Base-by-base conservation (phyloP, 64 coral and sea anemone species). In the Stichodactyla mertensii region DNA sequence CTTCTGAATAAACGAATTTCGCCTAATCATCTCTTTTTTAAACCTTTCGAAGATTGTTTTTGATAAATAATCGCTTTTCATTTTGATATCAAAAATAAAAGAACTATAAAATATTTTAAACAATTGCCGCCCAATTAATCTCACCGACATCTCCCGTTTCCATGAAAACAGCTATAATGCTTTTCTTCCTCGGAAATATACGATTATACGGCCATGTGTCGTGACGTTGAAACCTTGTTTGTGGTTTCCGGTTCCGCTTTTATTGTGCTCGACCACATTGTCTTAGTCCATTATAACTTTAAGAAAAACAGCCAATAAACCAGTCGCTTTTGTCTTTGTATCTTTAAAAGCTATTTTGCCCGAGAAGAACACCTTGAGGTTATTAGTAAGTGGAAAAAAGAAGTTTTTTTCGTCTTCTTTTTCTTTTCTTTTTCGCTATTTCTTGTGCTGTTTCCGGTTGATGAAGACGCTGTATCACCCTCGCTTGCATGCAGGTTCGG, bases 381-480 rank as follows among this genome's bases (percentile, higher is more conserved):
- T 13, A 0, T 27, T 27, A 74, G 69, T 74, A 74, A 31, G 69
- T 74, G 69, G 11, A 80, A 80, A 80, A 10, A 81, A 53, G 55
- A 0, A 51, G 18, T 12, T 20, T 52, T 19, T 81, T 55, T 27
- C 7, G 2, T 81, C 14, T 20, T 1, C 4, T 81, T 86, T 86
- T 10, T 10, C 2, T 52, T 86, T 69, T 52, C 18, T n/a, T 51
- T 70, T 86, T 86, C 66, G 58, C 57, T 61, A n/a, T 28, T 24
- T 84, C 22, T 10, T 57, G 59, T 70, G 22, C 88, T 89, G 11
- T 59, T 53, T 19, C 69, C 69, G 69, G 69, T 74, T 31, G 69
- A 74, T 74, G 69, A 74, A 74, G 69, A 74, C 69, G 69, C 69
- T 74, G n/a, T n/a, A 27, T 81, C 51, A 81, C 15, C 78, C 78